phyloP scores from a whole-genome alignment of 2,113 vertebrate species.

The Empidonax alnorum region DNA sequence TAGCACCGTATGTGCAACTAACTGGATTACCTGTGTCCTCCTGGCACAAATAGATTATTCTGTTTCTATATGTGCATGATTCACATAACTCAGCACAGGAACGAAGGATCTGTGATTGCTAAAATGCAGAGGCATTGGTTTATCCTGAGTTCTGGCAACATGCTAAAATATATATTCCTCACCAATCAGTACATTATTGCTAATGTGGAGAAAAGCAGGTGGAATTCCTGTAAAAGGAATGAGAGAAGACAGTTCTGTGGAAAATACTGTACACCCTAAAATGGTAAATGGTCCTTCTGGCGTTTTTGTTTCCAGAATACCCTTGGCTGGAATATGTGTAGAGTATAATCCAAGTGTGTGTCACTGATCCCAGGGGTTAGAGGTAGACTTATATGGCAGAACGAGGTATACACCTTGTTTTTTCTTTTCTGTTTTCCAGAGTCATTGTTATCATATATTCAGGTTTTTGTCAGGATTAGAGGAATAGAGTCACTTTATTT shows the following conservation, averaged over 20 bases:
- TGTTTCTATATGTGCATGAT: not conserved
- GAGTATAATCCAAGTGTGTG: not conserved
- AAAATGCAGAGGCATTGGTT: not conserved
- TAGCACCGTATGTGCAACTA: not conserved
- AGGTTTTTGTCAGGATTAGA: not conserved
- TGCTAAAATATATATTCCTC: not conserved
- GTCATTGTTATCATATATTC: not conserved
- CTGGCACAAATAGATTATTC: not conserved
- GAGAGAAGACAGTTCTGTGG: not conserved
- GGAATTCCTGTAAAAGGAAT: not conserved
- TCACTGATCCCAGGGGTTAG: not conserved
- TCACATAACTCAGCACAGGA: not conserved
- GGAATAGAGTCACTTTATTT: not conserved
- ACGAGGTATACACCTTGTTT: not conserved
- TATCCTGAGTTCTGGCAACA: not conserved
- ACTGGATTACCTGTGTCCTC: constrained; percentile 10
- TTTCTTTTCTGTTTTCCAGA: not conserved
- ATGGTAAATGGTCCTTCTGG: not conserved
- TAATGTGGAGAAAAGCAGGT: not conserved
- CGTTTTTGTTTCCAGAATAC: not conserved
- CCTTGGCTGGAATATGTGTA: not conserved
- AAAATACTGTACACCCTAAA: not conserved
- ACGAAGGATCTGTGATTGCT: constrained; percentile 28
- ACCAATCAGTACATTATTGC: not conserved
- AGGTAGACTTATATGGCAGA: not conserved